A percentile compares a stretch with the other conserved stretches of the same genome.
Evolutionary conservation across 2,888 invertebrate species (phyloP).

Genomic region (Peribatodes rhomboidaria): DNA sequence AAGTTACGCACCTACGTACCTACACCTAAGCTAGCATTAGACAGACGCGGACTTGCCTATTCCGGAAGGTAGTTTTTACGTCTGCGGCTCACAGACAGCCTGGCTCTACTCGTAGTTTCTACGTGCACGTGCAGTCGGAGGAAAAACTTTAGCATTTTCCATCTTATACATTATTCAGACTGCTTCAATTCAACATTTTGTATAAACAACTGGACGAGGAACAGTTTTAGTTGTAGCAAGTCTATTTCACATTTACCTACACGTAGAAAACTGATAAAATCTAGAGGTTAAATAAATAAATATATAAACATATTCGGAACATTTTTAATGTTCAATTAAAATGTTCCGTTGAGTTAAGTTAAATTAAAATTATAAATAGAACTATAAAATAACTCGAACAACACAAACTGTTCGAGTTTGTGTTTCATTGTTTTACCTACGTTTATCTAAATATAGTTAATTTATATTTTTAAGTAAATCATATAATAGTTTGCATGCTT

Average conservation of each 20-base stretch:
- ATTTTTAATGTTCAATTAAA: no score
- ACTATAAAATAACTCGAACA: no score
- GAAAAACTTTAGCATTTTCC: slow-evolving; percentile 52
- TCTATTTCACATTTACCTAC: not conserved
- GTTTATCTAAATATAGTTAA: no score
- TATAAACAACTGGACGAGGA: slow-evolving; percentile 12
- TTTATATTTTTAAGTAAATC: no score
- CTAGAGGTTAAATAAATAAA: no score
- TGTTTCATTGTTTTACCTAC: no score
- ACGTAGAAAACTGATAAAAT: no score
- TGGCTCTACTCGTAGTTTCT: not conserved
- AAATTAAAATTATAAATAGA: no score
- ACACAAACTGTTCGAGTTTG: no score
- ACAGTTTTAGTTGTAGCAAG: slow-evolving; percentile 8
- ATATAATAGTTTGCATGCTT: no score
- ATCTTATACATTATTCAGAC: slow-evolving; percentile 55
- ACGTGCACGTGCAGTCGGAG: slow-evolving; percentile 55
- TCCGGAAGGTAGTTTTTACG: slow-evolving; percentile 71
- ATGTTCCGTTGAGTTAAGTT: no score
- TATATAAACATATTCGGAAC: no score
- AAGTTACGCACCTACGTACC: not conserved
- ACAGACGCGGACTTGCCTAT: slow-evolving; percentile 2
- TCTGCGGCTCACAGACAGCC: slow-evolving; percentile 46
- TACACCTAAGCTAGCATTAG: not conserved
- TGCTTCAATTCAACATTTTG: slow-evolving; percentile 49